These are phyloP conservation scores for Antheraea pernyi DNA, from an alignment of 1,140 invertebrate genomes.

Conservation along the genomic window DNA sequence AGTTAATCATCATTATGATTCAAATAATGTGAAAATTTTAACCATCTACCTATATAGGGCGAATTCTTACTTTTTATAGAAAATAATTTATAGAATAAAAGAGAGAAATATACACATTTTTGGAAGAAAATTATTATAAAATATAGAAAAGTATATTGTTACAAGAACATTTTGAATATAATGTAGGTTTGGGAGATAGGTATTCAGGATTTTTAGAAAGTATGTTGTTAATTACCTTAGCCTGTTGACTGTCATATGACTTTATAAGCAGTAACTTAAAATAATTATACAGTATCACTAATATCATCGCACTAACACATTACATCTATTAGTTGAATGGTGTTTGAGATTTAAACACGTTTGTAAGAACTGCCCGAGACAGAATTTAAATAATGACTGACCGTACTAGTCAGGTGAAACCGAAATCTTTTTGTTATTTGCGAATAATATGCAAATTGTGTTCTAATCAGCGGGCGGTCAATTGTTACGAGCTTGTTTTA, in stretches of 20 bases:
- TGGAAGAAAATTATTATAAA: no score
- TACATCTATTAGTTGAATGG: not conserved
- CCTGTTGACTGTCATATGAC: not conserved
- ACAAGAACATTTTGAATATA: no score
- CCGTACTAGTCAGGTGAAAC: constrained; percentile 43
- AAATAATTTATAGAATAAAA: not conserved
- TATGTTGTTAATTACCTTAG: not conserved
- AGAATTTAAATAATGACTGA: constrained; percentile 30
- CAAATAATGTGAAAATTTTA: no score
- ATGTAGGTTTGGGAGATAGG: no score
- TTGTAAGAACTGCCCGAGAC: constrained; percentile 16
- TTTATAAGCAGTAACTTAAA: no score
- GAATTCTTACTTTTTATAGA: no score
- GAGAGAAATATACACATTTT: no score
- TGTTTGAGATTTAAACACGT: constrained; percentile 9
- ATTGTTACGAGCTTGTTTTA: constrained; percentile 44
- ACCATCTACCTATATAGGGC: no score
- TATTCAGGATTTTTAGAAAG: no score
- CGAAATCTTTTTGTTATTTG: constrained; percentile 52
- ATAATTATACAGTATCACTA: not conserved
- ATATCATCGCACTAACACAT: not conserved
- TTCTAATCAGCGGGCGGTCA: constrained; percentile 62
- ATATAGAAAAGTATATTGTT: no score
- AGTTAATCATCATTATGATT: no score
- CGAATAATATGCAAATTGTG: constrained; percentile 72